Conservation (phyloP, 2,888 invertebrate genomes). For the Nycteola revayana region DNA sequence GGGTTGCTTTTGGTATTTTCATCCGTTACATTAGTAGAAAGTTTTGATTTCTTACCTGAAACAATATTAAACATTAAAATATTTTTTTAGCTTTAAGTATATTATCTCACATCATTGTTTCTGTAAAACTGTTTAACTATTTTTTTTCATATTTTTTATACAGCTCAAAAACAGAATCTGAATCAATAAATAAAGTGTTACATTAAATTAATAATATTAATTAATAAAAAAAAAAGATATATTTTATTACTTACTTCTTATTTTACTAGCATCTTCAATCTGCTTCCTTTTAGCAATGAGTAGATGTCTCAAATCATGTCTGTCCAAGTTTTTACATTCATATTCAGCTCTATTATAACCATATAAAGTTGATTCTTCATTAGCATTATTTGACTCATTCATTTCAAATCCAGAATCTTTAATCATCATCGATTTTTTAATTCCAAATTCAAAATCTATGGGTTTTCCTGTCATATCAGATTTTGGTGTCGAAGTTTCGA, state of each 20-base stretch:
- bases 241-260: slow-evolving; percentile 20
- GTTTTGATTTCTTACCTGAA: slow-evolving; percentile 23
- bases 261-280: slow-evolving; percentile 6
- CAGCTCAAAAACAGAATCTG: no score
- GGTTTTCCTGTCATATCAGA: slow-evolving; percentile 9
- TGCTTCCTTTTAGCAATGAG: slow-evolving; percentile 42
- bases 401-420: neutral
- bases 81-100: no score
- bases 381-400: neutral
- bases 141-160: no score
- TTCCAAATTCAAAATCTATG: slow-evolving; percentile 10
- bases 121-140: no score
- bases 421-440: no score
- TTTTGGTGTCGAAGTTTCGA: slow-evolving; percentile 3
- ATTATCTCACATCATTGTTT: no score
- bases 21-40: no score
- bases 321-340: slow-evolving; percentile 1
- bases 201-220: neutral
- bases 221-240: neutral
- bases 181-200: neutral
- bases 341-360: no score
- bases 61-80: slow-evolving; percentile 1
- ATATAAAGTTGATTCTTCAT: neutral
- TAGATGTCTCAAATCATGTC: slow-evolving; percentile 43
- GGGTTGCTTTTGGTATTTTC: no score